phyloP scores from a whole-genome alignment of 2,113 vertebrate genomes.

The Stigmatopora argus region DNA sequence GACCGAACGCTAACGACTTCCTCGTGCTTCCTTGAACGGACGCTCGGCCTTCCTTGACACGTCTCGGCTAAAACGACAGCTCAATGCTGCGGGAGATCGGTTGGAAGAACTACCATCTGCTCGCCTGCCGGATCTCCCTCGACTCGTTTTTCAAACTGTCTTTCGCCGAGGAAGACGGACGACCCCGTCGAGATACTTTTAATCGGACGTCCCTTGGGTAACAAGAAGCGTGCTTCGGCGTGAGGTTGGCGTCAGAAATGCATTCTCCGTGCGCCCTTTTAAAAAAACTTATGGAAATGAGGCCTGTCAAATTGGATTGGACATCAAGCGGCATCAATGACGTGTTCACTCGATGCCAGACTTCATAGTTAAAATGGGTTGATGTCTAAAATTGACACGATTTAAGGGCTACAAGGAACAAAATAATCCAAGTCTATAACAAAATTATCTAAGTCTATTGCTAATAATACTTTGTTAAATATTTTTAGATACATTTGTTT shows the following conservation, averaged over 20 bases:
- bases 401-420: no score
- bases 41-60: conserved; percentile 32
- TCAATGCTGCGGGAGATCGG: conserved; percentile 15
- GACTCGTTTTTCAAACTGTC: conserved; percentile 66
- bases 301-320: no score
- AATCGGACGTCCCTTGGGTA: conserved; percentile 48
- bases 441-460: no score
- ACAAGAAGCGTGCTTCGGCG: conserved; percentile 24
- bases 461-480: no score
- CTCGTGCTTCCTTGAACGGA: conserved; percentile 16
- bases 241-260: conserved; percentile 14
- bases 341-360: not conserved
- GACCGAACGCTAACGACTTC: not conserved
- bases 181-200: conserved; percentile 39
- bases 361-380: no score
- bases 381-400: no score
- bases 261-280: not conserved
- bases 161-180: conserved; percentile 37
- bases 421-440: no score
- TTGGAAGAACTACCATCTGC: conserved; percentile 48
- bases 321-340: not conserved
- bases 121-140: conserved; percentile 43
- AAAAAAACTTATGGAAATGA: not conserved
- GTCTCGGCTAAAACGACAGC: conserved; percentile 50
- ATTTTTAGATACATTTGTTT: no score